Conservation (phyloP, 2,888 invertebrate species). For the Drosophila kuntzei region DNA sequence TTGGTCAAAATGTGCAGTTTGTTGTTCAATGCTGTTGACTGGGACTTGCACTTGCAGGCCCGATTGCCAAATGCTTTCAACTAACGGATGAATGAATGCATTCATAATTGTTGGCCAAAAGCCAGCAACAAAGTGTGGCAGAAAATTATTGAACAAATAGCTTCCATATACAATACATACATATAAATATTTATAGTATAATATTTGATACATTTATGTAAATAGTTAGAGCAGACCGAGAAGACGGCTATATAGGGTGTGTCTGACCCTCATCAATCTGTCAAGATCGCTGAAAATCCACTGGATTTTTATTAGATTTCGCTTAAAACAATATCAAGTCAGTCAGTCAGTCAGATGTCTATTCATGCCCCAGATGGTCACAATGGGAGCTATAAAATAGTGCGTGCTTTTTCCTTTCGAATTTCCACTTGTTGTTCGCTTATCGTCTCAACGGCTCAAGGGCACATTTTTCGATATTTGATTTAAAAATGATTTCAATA, state of each 20-base stretch:
- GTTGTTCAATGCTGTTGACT: constrained; percentile 1
- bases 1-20: constrained; percentile 5
- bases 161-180: neutral
- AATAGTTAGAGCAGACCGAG: constrained; percentile 14
- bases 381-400: constrained; percentile 16
- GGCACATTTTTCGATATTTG: constrained; percentile 17
- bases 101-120: constrained; percentile 33
- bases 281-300: constrained; percentile 40
- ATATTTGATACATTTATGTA: constrained; percentile 12
- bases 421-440: constrained; percentile 53
- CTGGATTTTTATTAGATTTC: constrained; percentile 34
- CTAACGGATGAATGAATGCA: constrained; percentile 24
- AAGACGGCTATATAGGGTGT: constrained; percentile 2
- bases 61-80: constrained; percentile 23
- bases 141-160: constrained; percentile 14
- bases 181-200: neutral
- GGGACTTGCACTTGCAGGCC: constrained; percentile 37
- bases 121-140: constrained; percentile 49
- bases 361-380: constrained; percentile 27
- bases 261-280: constrained; percentile 57
- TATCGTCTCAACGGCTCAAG: constrained; percentile 25
- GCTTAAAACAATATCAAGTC: constrained; percentile 34
- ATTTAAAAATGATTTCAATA: constrained; percentile 6
- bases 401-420: constrained; percentile 34
- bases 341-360: constrained; percentile 15